These are phyloP conservation scores for Budorcas taxicolor DNA, from an alignment of 2,113 vertebrate genomes.

Conservation along the genomic window DNA sequence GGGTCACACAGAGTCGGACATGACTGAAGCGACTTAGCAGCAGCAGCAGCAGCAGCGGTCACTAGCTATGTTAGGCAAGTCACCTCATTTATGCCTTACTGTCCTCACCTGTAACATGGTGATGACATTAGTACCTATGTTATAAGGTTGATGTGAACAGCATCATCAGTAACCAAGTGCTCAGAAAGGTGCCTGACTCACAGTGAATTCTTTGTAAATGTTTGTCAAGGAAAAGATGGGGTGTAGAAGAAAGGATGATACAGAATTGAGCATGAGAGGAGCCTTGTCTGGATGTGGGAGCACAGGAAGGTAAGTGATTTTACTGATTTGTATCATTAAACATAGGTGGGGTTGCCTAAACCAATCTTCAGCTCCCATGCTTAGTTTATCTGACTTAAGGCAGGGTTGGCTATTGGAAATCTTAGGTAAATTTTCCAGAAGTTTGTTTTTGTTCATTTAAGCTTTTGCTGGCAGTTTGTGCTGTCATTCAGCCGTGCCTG, in stretches of 20 bases:
- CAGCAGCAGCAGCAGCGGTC: not conserved
- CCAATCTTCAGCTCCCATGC: not conserved
- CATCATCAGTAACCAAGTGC: not conserved
- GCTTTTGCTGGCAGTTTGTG: not conserved
- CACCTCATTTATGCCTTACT: not conserved
- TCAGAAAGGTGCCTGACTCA: not conserved
- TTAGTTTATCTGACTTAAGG: not conserved
- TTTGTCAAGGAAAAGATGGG: not conserved
- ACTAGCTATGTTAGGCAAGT: not conserved
- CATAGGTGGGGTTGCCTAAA: no score
- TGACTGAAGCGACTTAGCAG: no score
- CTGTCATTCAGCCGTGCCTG: not conserved
- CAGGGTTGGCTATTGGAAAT: not conserved
- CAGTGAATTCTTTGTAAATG: not conserved
- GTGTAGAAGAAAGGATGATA: not conserved
- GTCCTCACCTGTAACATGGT: not conserved
- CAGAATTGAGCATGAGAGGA: not conserved
- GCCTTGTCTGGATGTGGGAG: no score
- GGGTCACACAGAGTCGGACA: fast-evolving
- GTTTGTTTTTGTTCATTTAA: not conserved
- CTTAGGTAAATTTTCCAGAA: not conserved
- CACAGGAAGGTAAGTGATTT: not conserved
- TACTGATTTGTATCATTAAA: not conserved
- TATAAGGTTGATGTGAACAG: not conserved
- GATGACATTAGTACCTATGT: not conserved